A percentile compares a stretch with the other conserved stretches of the same genome.
Conservation (phyloP, 1,140 invertebrate genomes). For the Metopolophium dirhodum region DNA sequence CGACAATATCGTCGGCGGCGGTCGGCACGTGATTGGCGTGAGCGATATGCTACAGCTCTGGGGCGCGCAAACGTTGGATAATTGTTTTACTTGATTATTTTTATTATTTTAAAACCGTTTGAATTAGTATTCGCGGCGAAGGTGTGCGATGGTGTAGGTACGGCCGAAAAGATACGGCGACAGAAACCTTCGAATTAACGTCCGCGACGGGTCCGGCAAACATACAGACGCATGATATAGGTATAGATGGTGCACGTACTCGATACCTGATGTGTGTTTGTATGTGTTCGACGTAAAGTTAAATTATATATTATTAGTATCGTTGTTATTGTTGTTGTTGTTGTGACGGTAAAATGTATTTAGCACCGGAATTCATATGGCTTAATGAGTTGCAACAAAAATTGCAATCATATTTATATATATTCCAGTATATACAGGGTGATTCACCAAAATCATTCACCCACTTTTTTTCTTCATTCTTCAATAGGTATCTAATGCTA, state of each 20-base stretch:
- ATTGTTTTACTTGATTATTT: neutral
- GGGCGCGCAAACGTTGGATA: neutral
- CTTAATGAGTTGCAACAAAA: neutral
- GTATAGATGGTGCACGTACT: neutral
- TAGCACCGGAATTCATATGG: neutral
- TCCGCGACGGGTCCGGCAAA: neutral
- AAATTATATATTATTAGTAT: neutral
- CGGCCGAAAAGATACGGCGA: neutral
- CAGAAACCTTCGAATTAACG: conserved; percentile 7
- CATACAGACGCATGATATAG: neutral
- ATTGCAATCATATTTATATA: neutral
- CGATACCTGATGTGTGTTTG: neutral
- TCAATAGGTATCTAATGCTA: no score
- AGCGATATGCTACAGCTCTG: neutral
- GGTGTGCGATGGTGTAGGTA: neutral
- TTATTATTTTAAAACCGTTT: conserved; percentile 8
- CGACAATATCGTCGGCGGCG: neutral
- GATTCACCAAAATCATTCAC: no score
- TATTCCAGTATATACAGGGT: no score
- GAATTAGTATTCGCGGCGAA: conserved; percentile 11
- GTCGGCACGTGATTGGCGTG: neutral
- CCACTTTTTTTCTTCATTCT: no score
- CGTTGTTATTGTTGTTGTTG: neutral
- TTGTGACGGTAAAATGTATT: neutral
- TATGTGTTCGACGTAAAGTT: neutral